Conservation (phyloP, 2,797 vertebrate species). For the Momotus momota region DNA sequence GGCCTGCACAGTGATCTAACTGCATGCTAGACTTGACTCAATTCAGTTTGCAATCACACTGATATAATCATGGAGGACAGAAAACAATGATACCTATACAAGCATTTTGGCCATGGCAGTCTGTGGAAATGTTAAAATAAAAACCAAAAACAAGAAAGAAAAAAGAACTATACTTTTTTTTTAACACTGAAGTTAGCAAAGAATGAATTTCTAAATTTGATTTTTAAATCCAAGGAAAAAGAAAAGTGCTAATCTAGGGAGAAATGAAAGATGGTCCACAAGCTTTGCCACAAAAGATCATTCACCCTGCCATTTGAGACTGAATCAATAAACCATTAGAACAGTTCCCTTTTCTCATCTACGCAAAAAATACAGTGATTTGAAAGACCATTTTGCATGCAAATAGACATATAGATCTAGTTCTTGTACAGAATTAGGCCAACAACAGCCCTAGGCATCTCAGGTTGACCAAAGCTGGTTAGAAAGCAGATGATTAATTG, state of each 20-base stretch:
- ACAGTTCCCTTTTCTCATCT: not conserved
- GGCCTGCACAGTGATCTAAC: accelerated
- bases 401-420: slow-evolving; percentile 35
- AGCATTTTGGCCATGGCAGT: not conserved
- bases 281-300: not conserved
- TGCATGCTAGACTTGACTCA: not conserved
- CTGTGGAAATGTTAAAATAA: not conserved
- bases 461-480: slow-evolving; percentile 59
- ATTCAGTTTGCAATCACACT: not conserved
- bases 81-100: not conserved
- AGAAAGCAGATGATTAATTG: slow-evolving; percentile 61
- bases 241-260: not conserved
- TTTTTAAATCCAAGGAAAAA: not conserved
- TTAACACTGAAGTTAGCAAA: not conserved
- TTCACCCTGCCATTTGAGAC: not conserved
- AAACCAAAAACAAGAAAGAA: too few species aligned
- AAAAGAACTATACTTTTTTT: accelerated
- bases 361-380: not conserved
- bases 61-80: not conserved
- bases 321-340: slow-evolving; percentile 9
- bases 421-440: slow-evolving; percentile 49
- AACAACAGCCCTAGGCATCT: slow-evolving; percentile 54
- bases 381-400: slow-evolving; percentile 1
- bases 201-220: not conserved
- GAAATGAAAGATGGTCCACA: not conserved